These are phyloP conservation scores for Heliocidaris erythrogramma DNA, from an alignment of 35 echinoderm and acorn worm species.

Conservation along the genomic window DNA sequence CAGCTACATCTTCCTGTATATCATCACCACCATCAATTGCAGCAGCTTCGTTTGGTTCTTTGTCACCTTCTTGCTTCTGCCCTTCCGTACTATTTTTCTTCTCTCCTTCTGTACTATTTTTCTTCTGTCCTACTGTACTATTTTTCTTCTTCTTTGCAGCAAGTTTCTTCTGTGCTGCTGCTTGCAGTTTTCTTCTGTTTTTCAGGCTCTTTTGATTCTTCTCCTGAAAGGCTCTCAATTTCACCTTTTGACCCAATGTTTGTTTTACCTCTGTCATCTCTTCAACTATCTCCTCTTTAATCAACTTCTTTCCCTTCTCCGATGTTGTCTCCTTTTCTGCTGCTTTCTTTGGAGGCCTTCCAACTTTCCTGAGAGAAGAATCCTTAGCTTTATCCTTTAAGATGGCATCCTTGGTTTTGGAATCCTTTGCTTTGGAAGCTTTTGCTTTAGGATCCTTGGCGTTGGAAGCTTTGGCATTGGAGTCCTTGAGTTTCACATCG, in stretches of 20 bases:
- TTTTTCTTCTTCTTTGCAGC: slow-evolving; percentile 11
- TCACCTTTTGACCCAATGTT: background rate
- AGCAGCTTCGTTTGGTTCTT: background rate
- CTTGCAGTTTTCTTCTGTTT: background rate
- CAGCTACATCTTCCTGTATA: background rate
- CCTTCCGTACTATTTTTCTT: background rate
- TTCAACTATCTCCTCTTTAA: background rate
- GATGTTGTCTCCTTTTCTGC: background rate
- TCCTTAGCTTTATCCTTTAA: background rate
- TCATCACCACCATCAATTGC: background rate
- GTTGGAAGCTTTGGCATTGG: background rate
- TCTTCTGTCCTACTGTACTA: background rate
- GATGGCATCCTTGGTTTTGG: background rate
- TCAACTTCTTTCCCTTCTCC: background rate
- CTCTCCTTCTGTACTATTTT: background rate
- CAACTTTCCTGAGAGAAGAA: background rate
- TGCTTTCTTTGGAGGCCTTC: background rate
- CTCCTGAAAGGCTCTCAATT: background rate
- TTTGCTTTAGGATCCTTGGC: background rate
- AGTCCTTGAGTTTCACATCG: background rate
- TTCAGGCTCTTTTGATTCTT: slow-evolving; percentile 8
- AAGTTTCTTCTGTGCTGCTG: background rate
- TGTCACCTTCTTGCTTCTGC: too few relatives aligned
- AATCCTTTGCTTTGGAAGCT: background rate
- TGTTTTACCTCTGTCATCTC: background rate